A percentile compares a stretch with the other conserved stretches of the same genome.
phyloP scores from a whole-genome alignment of 2,113 vertebrate genomes.

The Amblyornis subalaris region DNA sequence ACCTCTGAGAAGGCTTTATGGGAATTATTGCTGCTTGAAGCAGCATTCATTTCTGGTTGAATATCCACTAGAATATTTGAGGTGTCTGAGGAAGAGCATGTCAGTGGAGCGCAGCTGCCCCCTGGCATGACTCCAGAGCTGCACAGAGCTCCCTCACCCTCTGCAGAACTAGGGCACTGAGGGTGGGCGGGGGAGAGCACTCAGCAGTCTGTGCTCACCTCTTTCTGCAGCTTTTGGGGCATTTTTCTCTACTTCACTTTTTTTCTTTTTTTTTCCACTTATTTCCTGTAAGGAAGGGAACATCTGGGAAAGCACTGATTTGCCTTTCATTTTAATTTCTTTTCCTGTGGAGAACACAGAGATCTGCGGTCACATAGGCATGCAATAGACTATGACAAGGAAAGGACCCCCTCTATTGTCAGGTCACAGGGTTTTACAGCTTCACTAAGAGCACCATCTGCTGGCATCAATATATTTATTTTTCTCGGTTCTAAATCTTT shows the following conservation, averaged over 20 bases:
- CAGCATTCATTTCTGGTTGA: conserved; percentile 26
- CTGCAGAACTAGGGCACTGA: neutral
- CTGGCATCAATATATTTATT: neutral
- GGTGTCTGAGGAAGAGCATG: neutral
- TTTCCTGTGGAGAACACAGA: neutral
- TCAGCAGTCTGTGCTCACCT: conserved; percentile 21
- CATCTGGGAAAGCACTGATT: conserved; percentile 17
- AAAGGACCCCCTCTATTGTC: neutral
- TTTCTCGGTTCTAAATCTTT: neutral
- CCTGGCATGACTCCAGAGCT: neutral
- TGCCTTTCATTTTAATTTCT: neutral
- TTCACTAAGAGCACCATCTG: conserved; percentile 44
- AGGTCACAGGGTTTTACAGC: neutral
- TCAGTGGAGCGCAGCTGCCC: neutral
- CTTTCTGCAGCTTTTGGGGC: conserved; percentile 61
- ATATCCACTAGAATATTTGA: neutral
- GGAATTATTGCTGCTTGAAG: conserved; percentile 29
- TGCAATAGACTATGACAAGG: neutral
- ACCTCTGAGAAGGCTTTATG: neutral
- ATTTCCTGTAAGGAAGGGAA: conserved; percentile 13
- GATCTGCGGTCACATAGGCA: neutral
- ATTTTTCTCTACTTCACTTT: conserved; percentile 36
- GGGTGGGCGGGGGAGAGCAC: neutral
- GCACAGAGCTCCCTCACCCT: neutral
- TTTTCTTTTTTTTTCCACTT: neutral